These are phyloP conservation scores for Nemurella pictetii DNA, from an alignment of 2,888 invertebrate species.

Conservation along the genomic window DNA sequence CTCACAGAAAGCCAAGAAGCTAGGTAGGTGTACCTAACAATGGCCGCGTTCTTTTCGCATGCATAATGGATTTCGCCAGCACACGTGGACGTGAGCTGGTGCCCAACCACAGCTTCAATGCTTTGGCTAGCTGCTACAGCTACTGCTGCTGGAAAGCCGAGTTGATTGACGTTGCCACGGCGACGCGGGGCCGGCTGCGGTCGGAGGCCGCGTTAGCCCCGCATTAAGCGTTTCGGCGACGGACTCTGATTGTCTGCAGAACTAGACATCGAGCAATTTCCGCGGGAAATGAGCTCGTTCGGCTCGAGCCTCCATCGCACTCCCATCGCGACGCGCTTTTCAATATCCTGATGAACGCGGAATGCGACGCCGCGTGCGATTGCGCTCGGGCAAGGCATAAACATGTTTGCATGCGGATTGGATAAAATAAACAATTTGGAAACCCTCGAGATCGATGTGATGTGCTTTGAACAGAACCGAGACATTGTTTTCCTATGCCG, in stretches of 20 bases:
- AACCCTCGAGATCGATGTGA: background rate
- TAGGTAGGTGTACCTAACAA: background rate
- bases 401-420: slow-evolving; percentile 18
- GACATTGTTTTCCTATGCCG: background rate
- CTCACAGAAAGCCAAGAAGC: no score
- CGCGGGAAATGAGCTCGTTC: slow-evolving; percentile 17
- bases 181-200: no score
- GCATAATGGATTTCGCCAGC: background rate
- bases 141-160: no score
- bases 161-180: no score
- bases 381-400: slow-evolving; percentile 10
- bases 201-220: no score
- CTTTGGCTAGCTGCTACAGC: no score
- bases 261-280: slow-evolving; percentile 19
- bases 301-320: background rate
- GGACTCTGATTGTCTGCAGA: background rate
- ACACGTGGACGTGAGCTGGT: background rate
- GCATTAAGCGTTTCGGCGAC: background rate
- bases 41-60: slow-evolving; percentile 7
- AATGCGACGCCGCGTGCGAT: background rate
- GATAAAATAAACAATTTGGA: slow-evolving; percentile 20
- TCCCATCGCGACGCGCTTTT: background rate
- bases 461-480: background rate
- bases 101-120: background rate
- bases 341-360: slow-evolving; percentile 4